These are phyloP conservation scores for Zelostemma sp. DNA, from an alignment of 1,140 invertebrate genomes.

Conservation along the genomic window DNA sequence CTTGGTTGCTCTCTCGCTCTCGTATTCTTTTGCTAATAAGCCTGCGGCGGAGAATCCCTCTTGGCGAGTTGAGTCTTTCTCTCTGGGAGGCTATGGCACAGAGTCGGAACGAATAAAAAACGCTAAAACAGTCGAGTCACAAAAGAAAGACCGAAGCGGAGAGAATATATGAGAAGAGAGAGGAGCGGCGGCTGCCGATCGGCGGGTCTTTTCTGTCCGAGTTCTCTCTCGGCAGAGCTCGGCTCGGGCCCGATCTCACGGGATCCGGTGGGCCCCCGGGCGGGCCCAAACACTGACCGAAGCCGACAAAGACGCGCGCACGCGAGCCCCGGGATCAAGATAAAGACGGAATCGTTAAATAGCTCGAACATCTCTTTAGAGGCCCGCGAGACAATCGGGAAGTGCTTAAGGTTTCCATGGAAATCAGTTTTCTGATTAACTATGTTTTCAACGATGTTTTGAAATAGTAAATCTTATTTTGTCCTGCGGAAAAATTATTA, in stretches of 20 bases:
- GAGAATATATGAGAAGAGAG: conserved; percentile 40
- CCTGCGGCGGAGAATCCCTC: conserved; percentile 38
- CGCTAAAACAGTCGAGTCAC: conserved; percentile 67
- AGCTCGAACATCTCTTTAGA: not conserved
- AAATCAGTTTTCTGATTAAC: too few relatives aligned
- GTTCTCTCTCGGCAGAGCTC: not conserved
- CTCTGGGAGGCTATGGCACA: conserved; percentile 45
- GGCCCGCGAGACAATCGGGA: too few relatives aligned
- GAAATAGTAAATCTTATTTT: too few relatives aligned
- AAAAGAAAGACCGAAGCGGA: conserved; percentile 63
- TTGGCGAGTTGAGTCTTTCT: conserved; percentile 31
- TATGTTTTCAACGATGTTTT: too few relatives aligned
- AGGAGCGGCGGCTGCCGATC: conserved; percentile 7
- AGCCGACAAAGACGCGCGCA: not conserved
- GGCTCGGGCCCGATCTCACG: not conserved
- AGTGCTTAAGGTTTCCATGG: too few relatives aligned
- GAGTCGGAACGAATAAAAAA: conserved; percentile 61
- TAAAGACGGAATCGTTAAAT: conserved; percentile 3
- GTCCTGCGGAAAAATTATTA: too few relatives aligned
- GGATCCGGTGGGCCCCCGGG: too few relatives aligned
- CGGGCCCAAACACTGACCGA: not conserved
- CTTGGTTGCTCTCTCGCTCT: conserved; percentile 11
- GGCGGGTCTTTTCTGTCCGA: conserved; percentile 9
- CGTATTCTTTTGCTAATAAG: conserved; percentile 47
- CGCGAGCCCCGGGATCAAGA: not conserved